phyloP scores from a whole-genome alignment of 2,888 invertebrate species.

The Caenorhabditis macrosperma region DNA sequence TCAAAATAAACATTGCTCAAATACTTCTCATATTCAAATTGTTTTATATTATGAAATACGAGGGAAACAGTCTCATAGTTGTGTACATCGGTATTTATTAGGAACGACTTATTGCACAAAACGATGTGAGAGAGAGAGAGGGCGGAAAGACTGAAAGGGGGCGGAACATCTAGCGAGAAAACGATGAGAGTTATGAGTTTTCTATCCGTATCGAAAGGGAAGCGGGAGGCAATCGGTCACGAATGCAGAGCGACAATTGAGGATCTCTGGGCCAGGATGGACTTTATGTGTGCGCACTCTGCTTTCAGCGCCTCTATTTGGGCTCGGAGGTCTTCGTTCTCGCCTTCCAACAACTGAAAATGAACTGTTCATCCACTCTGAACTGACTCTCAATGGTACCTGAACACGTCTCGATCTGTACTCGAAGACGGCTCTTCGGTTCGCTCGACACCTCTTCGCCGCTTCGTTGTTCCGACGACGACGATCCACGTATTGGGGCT shows the following conservation, averaged over 20 bases:
- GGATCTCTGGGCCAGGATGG: conserved; percentile 60
- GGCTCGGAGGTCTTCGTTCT: conserved; percentile 81
- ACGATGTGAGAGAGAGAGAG: conserved; percentile 16
- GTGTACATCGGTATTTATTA: conserved; percentile 28
- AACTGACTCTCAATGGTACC: conserved; percentile 31
- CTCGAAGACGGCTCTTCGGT: conserved; percentile 81
- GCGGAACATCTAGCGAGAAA: conserved; percentile 37
- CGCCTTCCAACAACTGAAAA: conserved; percentile 80
- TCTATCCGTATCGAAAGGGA: conserved; percentile 39
- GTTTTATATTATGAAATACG: too few species aligned
- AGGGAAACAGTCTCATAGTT: not conserved
- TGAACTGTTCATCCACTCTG: not conserved
- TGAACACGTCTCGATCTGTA: conserved; percentile 80
- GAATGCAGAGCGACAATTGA: conserved; percentile 26
- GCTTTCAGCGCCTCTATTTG: conserved; percentile 80
- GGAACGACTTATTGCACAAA: conserved; percentile 31
- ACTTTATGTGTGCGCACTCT: conserved; percentile 73
- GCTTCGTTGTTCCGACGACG: conserved; percentile 82
- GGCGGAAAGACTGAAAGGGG: too few species aligned
- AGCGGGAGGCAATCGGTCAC: conserved; percentile 2
- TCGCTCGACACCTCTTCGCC: conserved; percentile 82
- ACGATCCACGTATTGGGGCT: conserved; percentile 81
- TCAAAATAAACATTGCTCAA: not conserved
- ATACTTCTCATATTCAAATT: not conserved
- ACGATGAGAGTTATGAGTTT: conserved; percentile 28